These are phyloP conservation scores for Crotalus viridis DNA, from an alignment of 2,113 vertebrate genomes.

Conservation along the genomic window DNA sequence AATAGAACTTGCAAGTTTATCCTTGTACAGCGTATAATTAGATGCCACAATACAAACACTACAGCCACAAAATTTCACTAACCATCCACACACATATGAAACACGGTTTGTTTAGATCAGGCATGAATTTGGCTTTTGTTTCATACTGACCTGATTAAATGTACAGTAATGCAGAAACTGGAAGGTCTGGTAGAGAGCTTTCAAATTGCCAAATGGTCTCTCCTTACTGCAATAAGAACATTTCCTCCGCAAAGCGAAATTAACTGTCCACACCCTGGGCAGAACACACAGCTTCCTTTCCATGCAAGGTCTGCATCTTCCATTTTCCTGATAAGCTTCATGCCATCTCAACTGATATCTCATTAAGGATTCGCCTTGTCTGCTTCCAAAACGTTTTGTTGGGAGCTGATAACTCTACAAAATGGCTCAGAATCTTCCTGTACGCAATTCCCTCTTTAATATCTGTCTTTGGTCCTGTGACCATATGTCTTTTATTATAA, in stretches of 20 bases:
- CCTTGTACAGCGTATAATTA: neutral
- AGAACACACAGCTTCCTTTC: neutral
- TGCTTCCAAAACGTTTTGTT: neutral
- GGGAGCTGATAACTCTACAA: neutral
- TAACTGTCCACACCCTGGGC: neutral
- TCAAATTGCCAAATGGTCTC: neutral
- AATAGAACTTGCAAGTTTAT: neutral
- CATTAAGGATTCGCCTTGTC: neutral
- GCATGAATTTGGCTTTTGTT: neutral
- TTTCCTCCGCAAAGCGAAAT: neutral
- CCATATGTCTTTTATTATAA: neutral
- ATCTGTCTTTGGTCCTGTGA: neutral
- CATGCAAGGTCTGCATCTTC: neutral
- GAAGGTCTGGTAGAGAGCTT: neutral
- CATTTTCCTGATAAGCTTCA: slow-evolving; percentile 11
- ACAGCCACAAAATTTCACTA: too few relatives aligned
- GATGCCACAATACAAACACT: neutral
- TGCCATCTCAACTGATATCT: neutral
- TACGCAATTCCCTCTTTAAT: neutral
- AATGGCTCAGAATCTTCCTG: neutral
- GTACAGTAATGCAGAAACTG: neutral
- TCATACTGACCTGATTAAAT: slow-evolving; percentile 8
- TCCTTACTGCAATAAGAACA: neutral
- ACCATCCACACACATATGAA: neutral
- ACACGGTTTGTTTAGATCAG: neutral